Conservation (phyloP, 2,797 vertebrate genomes). For the Cuculus canorus region DNA sequence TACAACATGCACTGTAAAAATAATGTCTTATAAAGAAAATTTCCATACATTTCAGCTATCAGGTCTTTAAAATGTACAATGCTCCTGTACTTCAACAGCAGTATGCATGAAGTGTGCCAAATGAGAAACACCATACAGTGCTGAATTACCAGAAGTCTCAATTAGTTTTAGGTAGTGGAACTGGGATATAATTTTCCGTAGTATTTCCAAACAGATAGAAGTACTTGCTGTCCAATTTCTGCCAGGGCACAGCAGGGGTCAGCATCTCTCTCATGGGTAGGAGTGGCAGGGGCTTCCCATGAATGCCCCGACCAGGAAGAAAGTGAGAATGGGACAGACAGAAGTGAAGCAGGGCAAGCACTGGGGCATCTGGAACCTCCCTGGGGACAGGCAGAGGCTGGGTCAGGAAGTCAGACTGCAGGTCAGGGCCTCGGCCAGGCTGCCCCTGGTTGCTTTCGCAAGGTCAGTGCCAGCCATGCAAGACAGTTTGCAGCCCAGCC, state of each 20-base stretch:
- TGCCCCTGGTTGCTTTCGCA: fast-evolving
- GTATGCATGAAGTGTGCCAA: background rate
- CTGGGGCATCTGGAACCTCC: background rate
- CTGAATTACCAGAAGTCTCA: background rate
- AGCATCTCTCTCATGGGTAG: fast-evolving
- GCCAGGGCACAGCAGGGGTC: fast-evolving
- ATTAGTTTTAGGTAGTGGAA: background rate
- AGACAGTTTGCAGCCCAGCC: background rate
- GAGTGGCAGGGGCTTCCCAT: fast-evolving
- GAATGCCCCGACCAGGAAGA: background rate
- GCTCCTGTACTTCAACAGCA: background rate
- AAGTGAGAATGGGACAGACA: too few relatives aligned
- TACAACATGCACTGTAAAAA: background rate
- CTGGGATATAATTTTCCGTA: fast-evolving
- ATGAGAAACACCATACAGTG: fast-evolving
- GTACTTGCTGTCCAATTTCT: fast-evolving
- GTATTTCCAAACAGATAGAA: background rate
- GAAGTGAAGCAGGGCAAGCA: too few relatives aligned
- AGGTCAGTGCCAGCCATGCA: too few relatives aligned
- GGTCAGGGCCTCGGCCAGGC: fast-evolving
- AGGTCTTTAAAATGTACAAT: background rate
- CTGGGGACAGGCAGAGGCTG: fast-evolving
- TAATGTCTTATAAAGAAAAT: background rate
- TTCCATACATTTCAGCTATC: background rate
- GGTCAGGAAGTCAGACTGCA: fast-evolving